Conservation (phyloP, 2,888 invertebrate genomes). For the Dione vanillae region DNA sequence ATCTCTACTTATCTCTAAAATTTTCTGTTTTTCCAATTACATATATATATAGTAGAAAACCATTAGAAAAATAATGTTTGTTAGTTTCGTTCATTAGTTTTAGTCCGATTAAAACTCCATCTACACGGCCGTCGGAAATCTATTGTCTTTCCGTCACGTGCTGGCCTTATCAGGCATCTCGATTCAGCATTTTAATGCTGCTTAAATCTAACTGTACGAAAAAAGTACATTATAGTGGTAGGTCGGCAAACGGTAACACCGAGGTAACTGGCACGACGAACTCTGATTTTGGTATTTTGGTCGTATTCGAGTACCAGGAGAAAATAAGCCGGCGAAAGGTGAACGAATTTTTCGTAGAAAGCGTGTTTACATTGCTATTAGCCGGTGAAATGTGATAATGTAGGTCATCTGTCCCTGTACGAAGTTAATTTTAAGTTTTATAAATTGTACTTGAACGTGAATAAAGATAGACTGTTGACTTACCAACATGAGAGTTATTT, state of each 20-base stretch:
- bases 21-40: not conserved
- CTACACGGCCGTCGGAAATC: slow-evolving; percentile 23
- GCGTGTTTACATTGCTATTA: slow-evolving; percentile 55
- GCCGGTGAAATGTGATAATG: slow-evolving; percentile 45
- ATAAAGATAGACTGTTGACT: too few relatives aligned
- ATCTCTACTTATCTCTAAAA: too few relatives aligned
- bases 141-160: slow-evolving; percentile 25
- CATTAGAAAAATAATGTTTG: not conserved
- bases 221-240: slow-evolving; percentile 79
- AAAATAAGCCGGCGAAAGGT: slow-evolving; percentile 76
- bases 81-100: too few relatives aligned
- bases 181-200: slow-evolving; percentile 75
- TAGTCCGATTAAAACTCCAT: not conserved
- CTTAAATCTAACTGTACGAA: slow-evolving; percentile 77
- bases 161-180: slow-evolving; percentile 64
- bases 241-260: slow-evolving; percentile 81
- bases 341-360: slow-evolving; percentile 65
- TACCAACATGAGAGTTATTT: too few relatives aligned
- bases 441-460: too few relatives aligned
- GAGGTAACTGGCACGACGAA: slow-evolving; percentile 65
- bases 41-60: not conserved
- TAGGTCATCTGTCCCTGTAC: slow-evolving; percentile 43
- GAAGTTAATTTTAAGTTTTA: too few relatives aligned
- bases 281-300: slow-evolving; percentile 66
- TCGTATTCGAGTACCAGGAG: slow-evolving; percentile 68